Evolutionary conservation across 2,888 invertebrate genomes (phyloP).

Genomic region (Ectropis crepuscularia): DNA sequence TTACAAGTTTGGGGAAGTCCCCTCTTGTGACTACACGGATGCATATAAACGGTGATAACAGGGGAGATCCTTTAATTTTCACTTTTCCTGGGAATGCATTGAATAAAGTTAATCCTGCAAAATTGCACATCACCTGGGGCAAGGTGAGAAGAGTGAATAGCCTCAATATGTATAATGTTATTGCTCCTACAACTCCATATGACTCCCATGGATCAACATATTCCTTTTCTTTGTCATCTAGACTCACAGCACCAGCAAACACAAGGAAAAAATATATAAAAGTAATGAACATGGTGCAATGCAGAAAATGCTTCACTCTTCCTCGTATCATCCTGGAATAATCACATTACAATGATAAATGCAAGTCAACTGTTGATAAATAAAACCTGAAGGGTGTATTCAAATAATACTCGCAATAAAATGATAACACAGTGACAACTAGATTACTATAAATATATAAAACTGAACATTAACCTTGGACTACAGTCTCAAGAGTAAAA

Average conservation of each 20-base stretch:
- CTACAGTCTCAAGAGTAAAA: neutral
- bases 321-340: constrained; percentile 85
- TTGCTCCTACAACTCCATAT: constrained; percentile 91
- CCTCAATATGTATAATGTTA: constrained; percentile 90
- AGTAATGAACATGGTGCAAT: constrained; percentile 89
- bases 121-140: constrained; percentile 95
- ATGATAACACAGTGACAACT: too few relatives aligned
- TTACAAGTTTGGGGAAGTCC: constrained; percentile 96
- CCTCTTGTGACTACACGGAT: constrained; percentile 97
- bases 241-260: constrained; percentile 86
- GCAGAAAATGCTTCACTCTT: constrained; percentile 91
- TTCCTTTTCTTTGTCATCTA: constrained; percentile 82
- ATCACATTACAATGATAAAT: neutral
- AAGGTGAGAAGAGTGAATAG: constrained; percentile 93
- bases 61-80: constrained; percentile 93
- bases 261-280: constrained; percentile 91
- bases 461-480: constrained; percentile 12
- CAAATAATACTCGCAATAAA: too few relatives aligned
- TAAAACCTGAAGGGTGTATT: too few relatives aligned
- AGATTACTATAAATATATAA: too few relatives aligned
- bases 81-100: constrained; percentile 98
- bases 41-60: constrained; percentile 97
- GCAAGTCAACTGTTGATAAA: too few relatives aligned
- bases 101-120: constrained; percentile 93
- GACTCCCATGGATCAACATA: constrained; percentile 91